These are phyloP conservation scores for Cochlearius cochlearius DNA, from an alignment of 2,113 vertebrate species.

Conservation along the genomic window DNA sequence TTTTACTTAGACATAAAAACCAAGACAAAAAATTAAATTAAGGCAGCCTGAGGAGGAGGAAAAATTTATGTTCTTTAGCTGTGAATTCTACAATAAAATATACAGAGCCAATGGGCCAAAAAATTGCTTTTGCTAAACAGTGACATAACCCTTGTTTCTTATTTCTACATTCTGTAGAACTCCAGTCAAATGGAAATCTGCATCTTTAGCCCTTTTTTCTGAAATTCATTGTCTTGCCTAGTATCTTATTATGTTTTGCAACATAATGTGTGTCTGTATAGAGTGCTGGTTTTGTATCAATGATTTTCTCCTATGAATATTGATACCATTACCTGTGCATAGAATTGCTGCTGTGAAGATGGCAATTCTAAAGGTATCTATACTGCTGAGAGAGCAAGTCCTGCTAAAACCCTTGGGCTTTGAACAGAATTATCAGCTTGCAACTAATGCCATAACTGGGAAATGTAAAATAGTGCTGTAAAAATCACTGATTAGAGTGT, in stretches of 20 bases:
- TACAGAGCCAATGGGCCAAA: constrained; percentile 36
- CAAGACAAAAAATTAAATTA: not conserved
- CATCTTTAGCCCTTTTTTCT: not conserved
- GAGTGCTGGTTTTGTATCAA: not conserved
- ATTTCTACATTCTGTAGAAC: not conserved
- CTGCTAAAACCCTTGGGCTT: not conserved
- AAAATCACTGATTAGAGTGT: not conserved
- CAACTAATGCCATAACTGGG: not conserved
- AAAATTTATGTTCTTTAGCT: not conserved
- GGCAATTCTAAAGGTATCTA: not conserved
- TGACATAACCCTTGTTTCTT: not conserved
- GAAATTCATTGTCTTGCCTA: not conserved
- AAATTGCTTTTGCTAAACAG: constrained; percentile 34
- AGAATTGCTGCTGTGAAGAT: not conserved
- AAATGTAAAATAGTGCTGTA: not conserved
- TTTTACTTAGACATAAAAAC: constrained; percentile 22
- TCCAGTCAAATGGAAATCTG: constrained; percentile 4
- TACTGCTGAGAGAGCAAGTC: not conserved
- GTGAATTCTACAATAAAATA: constrained; percentile 20
- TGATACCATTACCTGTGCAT: not conserved
- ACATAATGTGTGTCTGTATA: not conserved
- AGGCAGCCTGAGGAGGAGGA: not conserved
- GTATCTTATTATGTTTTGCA: not conserved
- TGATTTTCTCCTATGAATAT: not conserved
- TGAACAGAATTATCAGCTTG: not conserved